Evolutionary conservation across 1,140 invertebrate species (phyloP).

Genomic region (Diploscapter pachys): DNA sequence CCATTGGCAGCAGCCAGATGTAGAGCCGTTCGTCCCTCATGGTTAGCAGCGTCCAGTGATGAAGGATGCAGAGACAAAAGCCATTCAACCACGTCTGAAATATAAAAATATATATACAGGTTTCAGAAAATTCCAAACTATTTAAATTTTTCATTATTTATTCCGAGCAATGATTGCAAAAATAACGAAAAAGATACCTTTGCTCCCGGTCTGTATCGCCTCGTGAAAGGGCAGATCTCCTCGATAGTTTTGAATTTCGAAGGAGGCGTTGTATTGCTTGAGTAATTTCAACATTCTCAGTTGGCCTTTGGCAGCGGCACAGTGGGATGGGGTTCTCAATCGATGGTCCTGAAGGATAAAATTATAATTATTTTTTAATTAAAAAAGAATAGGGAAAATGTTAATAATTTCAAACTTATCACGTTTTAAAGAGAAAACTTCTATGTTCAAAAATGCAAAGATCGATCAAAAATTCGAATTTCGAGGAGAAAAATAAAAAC

Average conservation of each 20-base stretch:
- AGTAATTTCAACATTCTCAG: conserved; percentile 76
- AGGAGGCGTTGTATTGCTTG: conserved; percentile 76
- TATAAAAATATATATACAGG: not conserved
- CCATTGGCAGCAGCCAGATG: conserved; percentile 91
- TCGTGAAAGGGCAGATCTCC: conserved; percentile 90
- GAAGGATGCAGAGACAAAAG: conserved; percentile 76
- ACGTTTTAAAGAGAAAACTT: too few relatives aligned
- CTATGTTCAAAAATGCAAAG: too few relatives aligned
- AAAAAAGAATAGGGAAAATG: too few relatives aligned
- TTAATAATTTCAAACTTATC: too few relatives aligned
- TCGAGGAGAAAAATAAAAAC: too few relatives aligned
- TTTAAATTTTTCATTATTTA: too few relatives aligned
- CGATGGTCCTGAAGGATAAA: conserved; percentile 41
- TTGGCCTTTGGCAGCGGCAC: conserved; percentile 92
- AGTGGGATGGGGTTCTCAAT: conserved; percentile 67
- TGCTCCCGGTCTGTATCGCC: conserved; percentile 82
- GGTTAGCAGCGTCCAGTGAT: conserved; percentile 81
- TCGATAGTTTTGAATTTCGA: conserved; percentile 85
- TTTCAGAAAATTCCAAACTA: not conserved
- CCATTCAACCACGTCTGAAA: conserved; percentile 66
- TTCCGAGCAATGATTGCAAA: too few relatives aligned
- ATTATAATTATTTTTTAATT: conserved; percentile 1
- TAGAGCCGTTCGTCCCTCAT: conserved; percentile 83
- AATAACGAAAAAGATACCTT: conserved; percentile 63
- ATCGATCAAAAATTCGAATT: too few relatives aligned